A percentile compares a stretch with the other conserved stretches of the same genome.
Conservation (phyloP, 2,797 vertebrate species). For the Urophycis tenuis region DNA sequence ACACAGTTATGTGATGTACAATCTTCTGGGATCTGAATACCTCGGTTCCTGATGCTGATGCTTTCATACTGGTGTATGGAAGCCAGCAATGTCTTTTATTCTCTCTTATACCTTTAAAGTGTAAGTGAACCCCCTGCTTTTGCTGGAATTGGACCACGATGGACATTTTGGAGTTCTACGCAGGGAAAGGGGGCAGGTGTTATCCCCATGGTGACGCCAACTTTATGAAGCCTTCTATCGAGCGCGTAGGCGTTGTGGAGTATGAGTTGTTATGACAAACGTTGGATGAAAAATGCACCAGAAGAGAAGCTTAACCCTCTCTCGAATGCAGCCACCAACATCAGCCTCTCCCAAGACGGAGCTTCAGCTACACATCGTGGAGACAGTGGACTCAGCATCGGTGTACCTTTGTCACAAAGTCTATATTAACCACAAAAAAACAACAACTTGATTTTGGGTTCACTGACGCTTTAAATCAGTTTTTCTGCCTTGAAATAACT, state of each 20-base stretch:
- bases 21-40: not conserved
- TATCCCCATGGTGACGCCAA: not conserved
- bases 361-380: no score
- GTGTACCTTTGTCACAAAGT: no score
- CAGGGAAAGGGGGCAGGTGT: not conserved
- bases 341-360: no score
- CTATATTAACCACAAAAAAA: not conserved
- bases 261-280: no score
- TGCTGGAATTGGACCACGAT: not conserved
- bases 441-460: not conserved
- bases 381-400: no score
- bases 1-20: slow-evolving; percentile 11
- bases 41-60: not conserved
- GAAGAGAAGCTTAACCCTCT: no score
- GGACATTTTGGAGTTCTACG: not conserved
- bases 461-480: not conserved
- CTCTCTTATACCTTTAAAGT: not conserved
- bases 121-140: not conserved
- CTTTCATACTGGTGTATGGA: not conserved
- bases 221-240: no score
- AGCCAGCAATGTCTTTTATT: not conserved
- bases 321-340: no score
- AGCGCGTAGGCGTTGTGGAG: no score
- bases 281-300: no score
- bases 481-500: not conserved